These are phyloP conservation scores for Orius insidiosus DNA, from an alignment of 1,140 invertebrate genomes.

Conservation along the genomic window DNA sequence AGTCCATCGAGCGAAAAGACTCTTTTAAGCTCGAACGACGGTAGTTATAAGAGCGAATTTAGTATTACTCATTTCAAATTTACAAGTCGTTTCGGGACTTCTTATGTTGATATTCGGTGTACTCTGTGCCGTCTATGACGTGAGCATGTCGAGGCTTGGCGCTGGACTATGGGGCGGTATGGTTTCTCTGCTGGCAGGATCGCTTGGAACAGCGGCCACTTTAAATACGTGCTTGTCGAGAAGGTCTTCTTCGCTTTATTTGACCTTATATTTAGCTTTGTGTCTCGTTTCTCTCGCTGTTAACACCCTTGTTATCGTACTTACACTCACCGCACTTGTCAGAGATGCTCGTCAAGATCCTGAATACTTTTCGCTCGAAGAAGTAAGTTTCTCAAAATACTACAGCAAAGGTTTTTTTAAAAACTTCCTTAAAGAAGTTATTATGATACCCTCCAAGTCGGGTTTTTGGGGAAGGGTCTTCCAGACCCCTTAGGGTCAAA, in stretches of 20 bases:
- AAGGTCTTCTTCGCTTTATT: slow-evolving; percentile 18
- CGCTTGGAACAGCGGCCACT: slow-evolving; percentile 35
- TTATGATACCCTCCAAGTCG: too few relatives aligned
- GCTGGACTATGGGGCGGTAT: slow-evolving; percentile 42
- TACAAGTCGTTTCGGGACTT: slow-evolving; percentile 35
- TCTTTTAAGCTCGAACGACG: neutral
- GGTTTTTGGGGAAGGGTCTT: too few relatives aligned
- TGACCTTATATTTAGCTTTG: slow-evolving; percentile 37
- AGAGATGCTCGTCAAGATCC: slow-evolving; percentile 26
- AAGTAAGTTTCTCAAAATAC: too few relatives aligned
- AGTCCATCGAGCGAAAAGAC: slow-evolving; percentile 13
- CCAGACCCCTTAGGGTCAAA: too few relatives aligned
- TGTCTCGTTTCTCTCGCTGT: slow-evolving; percentile 35
- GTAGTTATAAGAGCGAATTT: slow-evolving; percentile 19
- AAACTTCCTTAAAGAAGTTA: too few relatives aligned
- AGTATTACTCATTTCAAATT: slow-evolving; percentile 30
- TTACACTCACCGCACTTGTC: slow-evolving; percentile 37
- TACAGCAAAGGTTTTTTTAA: too few relatives aligned
- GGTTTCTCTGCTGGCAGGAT: slow-evolving; percentile 33
- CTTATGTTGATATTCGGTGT: slow-evolving; percentile 36
- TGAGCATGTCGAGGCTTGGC: slow-evolving; percentile 35
- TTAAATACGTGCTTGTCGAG: slow-evolving; percentile 31
- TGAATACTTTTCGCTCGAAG: too few relatives aligned
- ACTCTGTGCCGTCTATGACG: slow-evolving; percentile 34
- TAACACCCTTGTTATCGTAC: slow-evolving; percentile 36